These are phyloP conservation scores for Cheilinus undulatus DNA, from an alignment of 2,113 vertebrate genomes.

Conservation along the genomic window DNA sequence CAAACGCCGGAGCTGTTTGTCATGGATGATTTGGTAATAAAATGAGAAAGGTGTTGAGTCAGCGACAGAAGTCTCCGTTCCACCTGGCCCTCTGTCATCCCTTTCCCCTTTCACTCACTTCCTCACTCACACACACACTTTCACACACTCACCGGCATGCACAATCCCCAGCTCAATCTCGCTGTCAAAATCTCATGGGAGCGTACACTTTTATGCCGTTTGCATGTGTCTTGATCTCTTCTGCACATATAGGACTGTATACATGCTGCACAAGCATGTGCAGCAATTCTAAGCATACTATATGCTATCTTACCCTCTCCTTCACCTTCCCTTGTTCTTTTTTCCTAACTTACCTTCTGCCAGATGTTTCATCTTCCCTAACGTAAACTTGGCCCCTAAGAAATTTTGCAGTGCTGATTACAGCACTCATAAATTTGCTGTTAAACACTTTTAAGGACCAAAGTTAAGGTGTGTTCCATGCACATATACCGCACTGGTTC, in stretches of 20 bases:
- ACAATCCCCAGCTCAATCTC: constrained; percentile 11
- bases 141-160: constrained; percentile 37
- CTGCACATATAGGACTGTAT: constrained; percentile 5
- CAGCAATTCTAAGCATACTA: constrained; percentile 7
- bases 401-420: constrained; percentile 67
- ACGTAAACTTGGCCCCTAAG: constrained; percentile 60
- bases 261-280: not conserved
- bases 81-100: constrained; percentile 72
- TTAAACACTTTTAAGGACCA: constrained; percentile 52
- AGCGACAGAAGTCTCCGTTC: constrained; percentile 74
- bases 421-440: constrained; percentile 64
- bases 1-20: constrained; percentile 80
- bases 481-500: not conserved
- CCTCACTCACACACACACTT: constrained; percentile 26
- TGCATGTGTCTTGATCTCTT: constrained; percentile 16
- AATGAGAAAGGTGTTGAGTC: constrained; percentile 81
- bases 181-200: constrained; percentile 17
- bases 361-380: constrained; percentile 72
- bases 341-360: constrained; percentile 46
- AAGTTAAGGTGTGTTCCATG: constrained; percentile 39
- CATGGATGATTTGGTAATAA: constrained; percentile 85
- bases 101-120: constrained; percentile 67
- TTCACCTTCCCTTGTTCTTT: constrained; percentile 10
- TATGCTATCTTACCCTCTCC: constrained; percentile 26
- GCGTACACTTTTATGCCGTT: not conserved